Evolutionary conservation across 2,113 vertebrate species (phyloP).

Genomic region (Sylvietta virens): DNA sequence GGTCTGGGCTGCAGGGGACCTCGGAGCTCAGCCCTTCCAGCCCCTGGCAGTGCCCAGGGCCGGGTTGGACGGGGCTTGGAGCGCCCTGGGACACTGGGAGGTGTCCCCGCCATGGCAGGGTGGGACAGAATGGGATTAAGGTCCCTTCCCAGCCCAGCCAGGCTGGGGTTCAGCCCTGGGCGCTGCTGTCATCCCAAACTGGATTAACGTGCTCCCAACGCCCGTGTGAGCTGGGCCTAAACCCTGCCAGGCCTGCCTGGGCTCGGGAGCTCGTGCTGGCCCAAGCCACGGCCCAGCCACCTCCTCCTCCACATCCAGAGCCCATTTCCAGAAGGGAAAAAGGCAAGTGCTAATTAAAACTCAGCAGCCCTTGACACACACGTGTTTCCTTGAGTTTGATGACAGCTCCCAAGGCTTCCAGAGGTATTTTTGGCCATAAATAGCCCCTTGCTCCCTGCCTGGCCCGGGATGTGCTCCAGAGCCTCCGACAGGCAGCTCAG

Average conservation of each 20-base stretch:
- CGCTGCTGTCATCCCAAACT: rapidly evolving
- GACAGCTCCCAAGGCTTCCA: background rate
- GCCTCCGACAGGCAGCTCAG: background rate
- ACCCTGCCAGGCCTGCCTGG: background rate
- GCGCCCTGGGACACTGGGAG: background rate
- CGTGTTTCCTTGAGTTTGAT: background rate
- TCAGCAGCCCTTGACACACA: background rate
- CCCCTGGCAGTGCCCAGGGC: background rate
- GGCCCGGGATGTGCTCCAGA: background rate
- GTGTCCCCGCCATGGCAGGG: background rate
- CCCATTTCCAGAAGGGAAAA: background rate
- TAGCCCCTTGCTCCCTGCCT: background rate
- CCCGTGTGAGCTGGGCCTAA: background rate
- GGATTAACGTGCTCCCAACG: background rate
- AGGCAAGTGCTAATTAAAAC: background rate
- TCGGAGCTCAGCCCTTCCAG: background rate
- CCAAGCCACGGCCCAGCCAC: background rate
- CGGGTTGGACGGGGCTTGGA: background rate
- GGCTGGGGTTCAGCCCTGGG: background rate
- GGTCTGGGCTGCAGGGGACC: background rate
- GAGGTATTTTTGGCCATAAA: background rate
- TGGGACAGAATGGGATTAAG: background rate
- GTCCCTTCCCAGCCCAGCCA: background rate
- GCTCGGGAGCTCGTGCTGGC: background rate
- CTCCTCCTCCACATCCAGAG: background rate